Evolutionary conservation across 2,113 vertebrate species (phyloP), one percentile per base, ranked within the genome.

Genomic region (Dicentrarchus labrax): DNA sequence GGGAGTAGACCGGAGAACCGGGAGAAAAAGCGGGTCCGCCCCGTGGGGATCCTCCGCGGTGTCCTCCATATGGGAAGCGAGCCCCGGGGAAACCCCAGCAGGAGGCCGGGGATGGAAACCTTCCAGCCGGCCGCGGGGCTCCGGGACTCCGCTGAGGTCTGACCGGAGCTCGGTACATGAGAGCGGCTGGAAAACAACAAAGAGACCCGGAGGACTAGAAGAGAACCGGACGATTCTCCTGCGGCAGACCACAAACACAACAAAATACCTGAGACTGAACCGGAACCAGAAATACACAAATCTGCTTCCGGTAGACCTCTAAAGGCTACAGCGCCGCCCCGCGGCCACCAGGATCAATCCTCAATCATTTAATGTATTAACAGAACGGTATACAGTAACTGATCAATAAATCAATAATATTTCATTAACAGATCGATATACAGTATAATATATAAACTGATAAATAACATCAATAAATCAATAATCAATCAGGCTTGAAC

Each of bases 91-190:
- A 74, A 38, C 50, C 65, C 89, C 85, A 87, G 60, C 82, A 4
- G 0, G 82, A 56, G 2, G 10, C 6, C 53, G 91, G 80, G 56
- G 83, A 86, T 0, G 64, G 75, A 4, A 84, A 80, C 50, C 85
- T 45, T 2, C 75, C 83, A 7, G 61, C 3, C 60, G 82, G 30
- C 48, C 74, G 82, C 13, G 86, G 76, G 57, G 76, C 75, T 43
- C 78, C 87, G 41, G 89, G 84, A 54, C 89, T 88, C 43, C 73
- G 83, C 45, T 51, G 88, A 38, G 73, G 61, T 84, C 61, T 77
- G 56, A 1, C 45, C 5, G 88, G 84, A 10, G 69, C 41, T 21
- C 88, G 85, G 61, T 86, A 53, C 91, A 92, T 92, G 0, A n/a
- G 21, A 7, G 67, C 47, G 8, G 22, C 2, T 17, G 0, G 4